Evolutionary conservation across 2,888 invertebrate species (phyloP), one percentile per base, ranked within the genome.

Genomic region (Tholera decimalis): DNA sequence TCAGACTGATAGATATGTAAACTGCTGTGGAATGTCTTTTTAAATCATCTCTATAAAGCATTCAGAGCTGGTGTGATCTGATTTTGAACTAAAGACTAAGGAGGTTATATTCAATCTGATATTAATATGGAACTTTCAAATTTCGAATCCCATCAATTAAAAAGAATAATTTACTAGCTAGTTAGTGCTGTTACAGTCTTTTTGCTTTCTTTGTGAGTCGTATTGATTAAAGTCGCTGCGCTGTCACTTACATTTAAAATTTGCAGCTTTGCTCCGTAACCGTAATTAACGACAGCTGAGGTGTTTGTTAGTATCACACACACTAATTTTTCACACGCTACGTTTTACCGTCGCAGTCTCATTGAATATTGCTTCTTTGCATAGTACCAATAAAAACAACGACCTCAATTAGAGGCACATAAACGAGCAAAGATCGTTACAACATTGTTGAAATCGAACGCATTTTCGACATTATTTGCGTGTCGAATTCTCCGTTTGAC

Each of bases 321-420:
- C 20, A 39, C 53, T 39, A 65, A 68, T 60, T 47, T 59, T 78
- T 79, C 78, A 75, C 78, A 78, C 85, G 85, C 83, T 74, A 73
- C 83, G 79, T 84, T 85, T 83, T 79, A 75, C 67, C 75, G 83
- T 85, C 83, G 85, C 79, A 85, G 79, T 79, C 83, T 82, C 71
- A 79, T 46, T 46, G 26, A 47, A 28, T 88, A 85, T 83, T 77
- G 82, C 65, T 75, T 80, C 73, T 72, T 87, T 87, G 82, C 77
- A 73, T 85, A 83, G 85, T 86, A 88, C 83, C 83, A 87, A 88
- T 90, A 90, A 90, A 89, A 88, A 87, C 84, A 71, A 74, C 79
- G 87, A 82, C 87, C 86, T 85, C 86, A 85, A 87, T 89, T 73
- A 77, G 68, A 77, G 72, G 71, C 66, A 73, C 68, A 79, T 74